Evolutionary conservation across 1,140 invertebrate genomes (phyloP), one percentile per base, ranked within the genome.

Genomic region (Tribolium madens): DNA sequence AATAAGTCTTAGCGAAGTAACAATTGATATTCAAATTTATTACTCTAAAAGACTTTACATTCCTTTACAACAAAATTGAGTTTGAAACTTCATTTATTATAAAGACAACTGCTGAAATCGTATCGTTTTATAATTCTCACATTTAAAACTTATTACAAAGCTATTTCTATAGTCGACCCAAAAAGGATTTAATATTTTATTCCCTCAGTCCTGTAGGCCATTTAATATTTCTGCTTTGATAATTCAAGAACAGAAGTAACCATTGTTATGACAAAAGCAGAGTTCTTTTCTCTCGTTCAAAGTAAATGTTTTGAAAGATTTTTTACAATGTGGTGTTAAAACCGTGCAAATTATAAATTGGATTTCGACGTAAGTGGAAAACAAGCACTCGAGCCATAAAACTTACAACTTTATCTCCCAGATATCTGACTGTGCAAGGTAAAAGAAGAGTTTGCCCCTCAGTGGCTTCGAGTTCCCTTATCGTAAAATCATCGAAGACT

Each of bases 321-420:
- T 5, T 42, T 13, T 73, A 53, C 33, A 57, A 52, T 33, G 14
- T 26, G 53, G 53, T 73, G 53, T 53, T 7, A 57, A 53, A 53
- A 42, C n/a, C 42, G n/a, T 31, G 47, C 36, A 52, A 42, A 52
- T 73, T 73, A 50, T 26, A 64, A 64, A 64, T 64, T 64, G 57
- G 57, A 26, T 64, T 26, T 33, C 5, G 57, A 64, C 57, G 57
- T 64, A 64, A 64, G 57, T 64, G 57, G 57, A 64, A 64, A 64
- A 64, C 57, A 64, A 64, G 18, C 26, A 31, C 26, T 64, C 21
- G 57, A 12, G 26, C 12, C 57, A 64, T 68, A 72, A 69, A 74
- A 88, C 88, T 89, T 84, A 91, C 91, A 83, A 90, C 89, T 88
- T 90, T 90, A 82, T 91, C 90, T 2, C 88, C 88, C 53, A 91